Evolutionary conservation across 1,140 invertebrate genomes (phyloP).

Genomic region (Schlechtendalia chinensis): DNA sequence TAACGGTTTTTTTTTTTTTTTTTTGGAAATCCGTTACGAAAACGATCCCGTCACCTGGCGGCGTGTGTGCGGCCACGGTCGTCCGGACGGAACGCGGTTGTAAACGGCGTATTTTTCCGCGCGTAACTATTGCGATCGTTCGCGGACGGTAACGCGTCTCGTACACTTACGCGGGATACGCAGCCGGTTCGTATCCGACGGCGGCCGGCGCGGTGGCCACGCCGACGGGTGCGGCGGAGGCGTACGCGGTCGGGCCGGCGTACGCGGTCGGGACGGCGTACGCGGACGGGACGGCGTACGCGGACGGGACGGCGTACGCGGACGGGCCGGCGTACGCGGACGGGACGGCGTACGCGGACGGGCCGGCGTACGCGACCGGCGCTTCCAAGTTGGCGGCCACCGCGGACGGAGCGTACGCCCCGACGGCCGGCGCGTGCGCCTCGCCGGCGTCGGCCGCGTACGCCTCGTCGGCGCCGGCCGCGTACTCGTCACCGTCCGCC

Average conservation of each 20-base stretch:
- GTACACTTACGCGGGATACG: not conserved
- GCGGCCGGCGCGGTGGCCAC: slow-evolving; percentile 16
- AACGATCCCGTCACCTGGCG: not conserved
- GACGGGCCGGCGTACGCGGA: not conserved
- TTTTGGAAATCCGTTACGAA: no score
- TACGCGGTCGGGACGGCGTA: slow-evolving; percentile 19
- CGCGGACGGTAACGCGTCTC: no score
- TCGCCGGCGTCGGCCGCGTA: not conserved
- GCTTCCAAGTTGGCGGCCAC: not conserved
- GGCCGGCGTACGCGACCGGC: not conserved
- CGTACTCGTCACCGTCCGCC: slow-evolving; percentile 5
- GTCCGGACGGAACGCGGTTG: not conserved
- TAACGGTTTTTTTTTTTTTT: no score
- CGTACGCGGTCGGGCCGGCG: slow-evolving; percentile 14
- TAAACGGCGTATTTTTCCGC: not conserved
- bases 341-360: not conserved
- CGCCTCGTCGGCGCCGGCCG: not conserved
- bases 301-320: not conserved
- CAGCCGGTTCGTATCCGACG: not conserved
- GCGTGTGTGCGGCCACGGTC: not conserved
- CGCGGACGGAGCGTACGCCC: not conserved
- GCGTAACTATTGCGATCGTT: no score
- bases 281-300: not conserved
- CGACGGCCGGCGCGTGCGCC: not conserved
- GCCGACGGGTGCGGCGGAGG: slow-evolving; percentile 10